A percentile compares a stretch with the other conserved stretches of the same genome.
Conservation (phyloP, 2,113 vertebrate species). For the rat (Rattus norvegicus) region GRCr8 NC_086027.1:57593501-57594000, state of each 20-base stretch:
- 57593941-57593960: neutral
- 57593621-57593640: neutral
- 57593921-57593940: neutral
- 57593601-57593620: neutral
- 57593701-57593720: neutral
- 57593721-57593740: neutral
- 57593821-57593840: neutral
- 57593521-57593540: too few relatives aligned
- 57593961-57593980: neutral
- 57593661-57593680: neutral
- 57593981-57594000: neutral
- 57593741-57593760: neutral
- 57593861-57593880: neutral
- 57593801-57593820: neutral
- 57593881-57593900: neutral
- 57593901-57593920: neutral
- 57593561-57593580: too few relatives aligned
- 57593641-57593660: neutral
- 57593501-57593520: too few relatives aligned
- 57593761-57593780: neutral
- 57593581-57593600: too few relatives aligned
- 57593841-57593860: too few relatives aligned
- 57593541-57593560: too few relatives aligned
- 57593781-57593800: too few relatives aligned
- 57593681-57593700: neutral